Evolutionary conservation across 2,113 vertebrate species (phyloP).

Genomic region (Laticauda colubrina): DNA sequence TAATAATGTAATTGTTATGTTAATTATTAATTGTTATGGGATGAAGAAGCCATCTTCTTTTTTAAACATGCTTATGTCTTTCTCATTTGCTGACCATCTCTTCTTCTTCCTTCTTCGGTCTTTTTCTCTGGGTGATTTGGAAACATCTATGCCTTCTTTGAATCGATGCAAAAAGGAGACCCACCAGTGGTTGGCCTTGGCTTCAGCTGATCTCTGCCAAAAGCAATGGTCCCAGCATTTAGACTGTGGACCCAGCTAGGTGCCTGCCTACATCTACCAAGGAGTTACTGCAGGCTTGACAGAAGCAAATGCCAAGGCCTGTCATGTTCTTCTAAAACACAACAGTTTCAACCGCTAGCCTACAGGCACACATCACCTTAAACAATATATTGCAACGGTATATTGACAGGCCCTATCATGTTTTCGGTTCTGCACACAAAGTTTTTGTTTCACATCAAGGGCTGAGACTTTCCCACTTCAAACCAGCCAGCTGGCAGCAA

Average conservation of each 20-base stretch:
- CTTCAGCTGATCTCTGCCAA: not conserved
- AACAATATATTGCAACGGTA: not conserved
- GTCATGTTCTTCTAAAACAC: not conserved
- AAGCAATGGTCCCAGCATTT: not conserved
- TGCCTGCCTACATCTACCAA: not conserved
- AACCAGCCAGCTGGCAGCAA: not conserved
- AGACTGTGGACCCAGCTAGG: not conserved
- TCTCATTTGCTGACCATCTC: not conserved
- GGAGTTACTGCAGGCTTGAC: rapidly evolving
- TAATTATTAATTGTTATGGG: not conserved
- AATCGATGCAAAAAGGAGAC: not conserved
- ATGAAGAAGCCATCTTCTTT: not conserved
- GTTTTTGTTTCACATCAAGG: slow-evolving; percentile 12
- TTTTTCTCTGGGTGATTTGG: not conserved
- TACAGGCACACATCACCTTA: not conserved
- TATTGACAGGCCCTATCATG: not conserved
- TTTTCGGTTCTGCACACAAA: not conserved
- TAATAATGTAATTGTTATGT: not conserved
- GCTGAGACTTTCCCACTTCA: not conserved
- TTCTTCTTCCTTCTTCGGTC: not conserved
- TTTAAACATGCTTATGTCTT: not conserved
- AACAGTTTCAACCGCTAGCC: slow-evolving; percentile 20
- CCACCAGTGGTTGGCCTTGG: not conserved
- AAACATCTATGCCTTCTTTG: not conserved
- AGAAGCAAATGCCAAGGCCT: not conserved